Percentiles rank a stretch among this genome's conserved stretches.
phyloP scores from a whole-genome alignment of 2,888 invertebrate genomes.

The Ennomos erosarius region DNA sequence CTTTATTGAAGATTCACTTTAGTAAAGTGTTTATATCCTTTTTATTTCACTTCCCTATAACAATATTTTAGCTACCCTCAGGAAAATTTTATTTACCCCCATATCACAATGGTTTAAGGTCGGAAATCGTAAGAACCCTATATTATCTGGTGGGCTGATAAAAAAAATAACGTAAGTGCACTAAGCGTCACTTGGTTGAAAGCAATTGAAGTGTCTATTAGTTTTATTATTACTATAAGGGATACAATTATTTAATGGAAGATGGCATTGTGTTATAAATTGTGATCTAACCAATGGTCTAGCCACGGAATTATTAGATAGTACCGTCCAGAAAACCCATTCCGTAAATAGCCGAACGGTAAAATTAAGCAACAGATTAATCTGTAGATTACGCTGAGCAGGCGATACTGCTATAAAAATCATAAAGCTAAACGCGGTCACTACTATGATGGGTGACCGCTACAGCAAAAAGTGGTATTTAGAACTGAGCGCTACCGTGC shows the following conservation, averaged over 20 bases:
- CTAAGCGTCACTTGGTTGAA: constrained; percentile 9
- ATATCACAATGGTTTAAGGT: constrained; percentile 7
- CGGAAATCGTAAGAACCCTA: background rate
- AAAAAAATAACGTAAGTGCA: constrained; percentile 20
- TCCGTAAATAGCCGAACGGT: no score
- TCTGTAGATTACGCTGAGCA: no score
- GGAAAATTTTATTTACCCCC: background rate
- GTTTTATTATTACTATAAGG: constrained; percentile 29
- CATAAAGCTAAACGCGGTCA: no score
- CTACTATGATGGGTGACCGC: no score
- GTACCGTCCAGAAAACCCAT: no score
- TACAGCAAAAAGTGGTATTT: no score
- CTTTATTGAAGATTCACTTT: constrained; percentile 15
- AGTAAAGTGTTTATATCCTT: constrained; percentile 28
- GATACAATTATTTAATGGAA: constrained; percentile 20
- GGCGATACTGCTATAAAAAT: no score
- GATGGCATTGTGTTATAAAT: background rate
- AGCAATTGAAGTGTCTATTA: constrained; percentile 29
- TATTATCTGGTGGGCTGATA: constrained; percentile 14
- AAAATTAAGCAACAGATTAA: no score
- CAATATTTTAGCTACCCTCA: constrained; percentile 5
- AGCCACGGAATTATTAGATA: no score
- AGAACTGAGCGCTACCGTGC: no score
- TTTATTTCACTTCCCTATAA: constrained; percentile 15
- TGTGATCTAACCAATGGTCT: no score